Conservation (phyloP, 2,888 invertebrate genomes). For the Thereva nobilitata region DNA sequence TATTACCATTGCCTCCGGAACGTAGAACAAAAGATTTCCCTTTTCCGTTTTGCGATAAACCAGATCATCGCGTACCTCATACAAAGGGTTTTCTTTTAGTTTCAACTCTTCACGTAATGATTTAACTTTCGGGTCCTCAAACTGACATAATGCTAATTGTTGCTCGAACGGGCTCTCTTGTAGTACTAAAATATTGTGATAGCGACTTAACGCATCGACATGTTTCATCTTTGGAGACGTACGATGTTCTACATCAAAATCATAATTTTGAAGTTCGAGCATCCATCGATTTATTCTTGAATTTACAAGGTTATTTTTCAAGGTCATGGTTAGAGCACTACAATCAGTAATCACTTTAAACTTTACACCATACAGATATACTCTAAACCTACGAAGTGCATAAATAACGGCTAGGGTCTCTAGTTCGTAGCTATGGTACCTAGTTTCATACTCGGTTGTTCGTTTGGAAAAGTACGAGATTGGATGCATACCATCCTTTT, state of each 20-base stretch:
- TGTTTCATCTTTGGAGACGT: background rate
- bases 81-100: too few species aligned
- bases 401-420: background rate
- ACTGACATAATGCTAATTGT: too few species aligned
- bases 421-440: background rate
- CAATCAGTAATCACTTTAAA: background rate
- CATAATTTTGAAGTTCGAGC: background rate
- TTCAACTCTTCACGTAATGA: too few species aligned
- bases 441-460: background rate
- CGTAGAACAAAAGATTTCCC: too few species aligned
- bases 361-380: background rate
- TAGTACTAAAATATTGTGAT: too few species aligned
- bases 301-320: background rate
- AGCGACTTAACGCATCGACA: background rate
- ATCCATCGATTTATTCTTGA: background rate
- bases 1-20: too few species aligned
- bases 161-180: too few species aligned
- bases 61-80: too few species aligned
- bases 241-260: too few species aligned
- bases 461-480: background rate
- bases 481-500: background rate
- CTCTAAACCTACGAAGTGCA: background rate
- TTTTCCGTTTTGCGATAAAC: too few species aligned
- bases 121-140: too few species aligned
- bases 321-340: background rate